phyloP scores from a whole-genome alignment of 2,797 vertebrate species.

The Melanotaenia trifasciata region DNA sequence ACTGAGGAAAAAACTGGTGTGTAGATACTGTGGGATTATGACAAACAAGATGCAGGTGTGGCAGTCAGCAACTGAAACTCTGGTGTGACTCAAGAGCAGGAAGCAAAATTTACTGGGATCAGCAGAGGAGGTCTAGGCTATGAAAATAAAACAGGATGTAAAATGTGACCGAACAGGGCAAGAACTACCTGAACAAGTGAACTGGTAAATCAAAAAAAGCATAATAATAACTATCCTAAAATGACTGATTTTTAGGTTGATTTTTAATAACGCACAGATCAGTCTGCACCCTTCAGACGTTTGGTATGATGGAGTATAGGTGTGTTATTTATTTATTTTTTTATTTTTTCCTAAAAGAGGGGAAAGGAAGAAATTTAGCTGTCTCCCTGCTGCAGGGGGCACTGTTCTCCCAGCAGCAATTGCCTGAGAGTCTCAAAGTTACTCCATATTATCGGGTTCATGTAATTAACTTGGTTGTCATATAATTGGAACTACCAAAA shows the following conservation, averaged over 20 bases:
- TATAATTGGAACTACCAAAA: neutral
- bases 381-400: no score
- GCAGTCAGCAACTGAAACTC: neutral
- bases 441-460: neutral
- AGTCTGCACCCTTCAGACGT: no score
- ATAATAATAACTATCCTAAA: neutral
- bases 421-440: neutral
- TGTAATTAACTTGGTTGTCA: neutral
- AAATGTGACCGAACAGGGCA: neutral
- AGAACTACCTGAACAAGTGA: neutral
- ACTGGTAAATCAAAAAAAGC: neutral
- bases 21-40: neutral
- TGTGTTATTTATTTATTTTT: no score
- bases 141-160: no score
- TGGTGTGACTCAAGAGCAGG: neutral
- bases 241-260: no score
- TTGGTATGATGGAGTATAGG: no score
- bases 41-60: slow-evolving; percentile 1
- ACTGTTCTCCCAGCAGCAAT: neutral
- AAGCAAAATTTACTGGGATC: neutral
- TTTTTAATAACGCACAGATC: no score
- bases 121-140: neutral
- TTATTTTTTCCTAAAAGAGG: no score
- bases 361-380: no score
- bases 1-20: neutral